Percentiles rank a stretch among this genome's conserved stretches.
phyloP scores from a whole-genome alignment of 2,113 vertebrate genomes.

The Pao palembangensis region DNA sequence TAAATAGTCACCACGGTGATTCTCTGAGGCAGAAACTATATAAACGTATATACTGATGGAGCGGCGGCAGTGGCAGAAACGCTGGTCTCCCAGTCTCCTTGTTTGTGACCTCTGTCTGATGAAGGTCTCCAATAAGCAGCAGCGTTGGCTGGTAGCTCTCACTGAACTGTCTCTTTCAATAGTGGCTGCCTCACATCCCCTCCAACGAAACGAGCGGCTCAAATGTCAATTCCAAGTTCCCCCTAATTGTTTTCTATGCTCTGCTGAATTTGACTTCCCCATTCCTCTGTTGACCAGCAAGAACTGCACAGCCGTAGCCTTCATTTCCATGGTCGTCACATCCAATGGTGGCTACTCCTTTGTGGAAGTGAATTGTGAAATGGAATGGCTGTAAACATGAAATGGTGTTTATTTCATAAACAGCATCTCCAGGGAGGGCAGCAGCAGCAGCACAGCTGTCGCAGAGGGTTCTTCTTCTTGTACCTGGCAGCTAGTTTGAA shows the following conservation, averaged over 20 bases:
- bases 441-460: constrained; percentile 86
- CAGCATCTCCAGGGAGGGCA: constrained; percentile 81
- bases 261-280: constrained; percentile 46
- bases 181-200: constrained; percentile 40
- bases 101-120: constrained; percentile 63
- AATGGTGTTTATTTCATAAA: constrained; percentile 27
- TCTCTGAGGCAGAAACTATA: constrained; percentile 1
- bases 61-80: constrained; percentile 15
- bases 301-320: constrained; percentile 25
- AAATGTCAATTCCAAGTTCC: constrained; percentile 51
- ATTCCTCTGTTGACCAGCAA: constrained; percentile 36
- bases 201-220: constrained; percentile 59
- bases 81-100: constrained; percentile 25
- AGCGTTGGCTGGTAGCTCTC: constrained; percentile 47
- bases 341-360: constrained; percentile 22
- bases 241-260: constrained; percentile 65
- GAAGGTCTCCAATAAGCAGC: constrained; percentile 62
- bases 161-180: constrained; percentile 61
- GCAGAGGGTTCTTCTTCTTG: constrained; percentile 84
- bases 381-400: constrained; percentile 1
- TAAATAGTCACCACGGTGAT: constrained; percentile 7
- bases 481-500: constrained; percentile 86
- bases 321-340: constrained; percentile 37
- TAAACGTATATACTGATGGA: constrained; percentile 28
- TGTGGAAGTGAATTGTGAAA: constrained; percentile 21